Evolutionary conservation across 53 echinoderm and acorn worm genomes (phyloP), one percentile per base, ranked within the genome.

Genomic region (Holothuria scabra): DNA sequence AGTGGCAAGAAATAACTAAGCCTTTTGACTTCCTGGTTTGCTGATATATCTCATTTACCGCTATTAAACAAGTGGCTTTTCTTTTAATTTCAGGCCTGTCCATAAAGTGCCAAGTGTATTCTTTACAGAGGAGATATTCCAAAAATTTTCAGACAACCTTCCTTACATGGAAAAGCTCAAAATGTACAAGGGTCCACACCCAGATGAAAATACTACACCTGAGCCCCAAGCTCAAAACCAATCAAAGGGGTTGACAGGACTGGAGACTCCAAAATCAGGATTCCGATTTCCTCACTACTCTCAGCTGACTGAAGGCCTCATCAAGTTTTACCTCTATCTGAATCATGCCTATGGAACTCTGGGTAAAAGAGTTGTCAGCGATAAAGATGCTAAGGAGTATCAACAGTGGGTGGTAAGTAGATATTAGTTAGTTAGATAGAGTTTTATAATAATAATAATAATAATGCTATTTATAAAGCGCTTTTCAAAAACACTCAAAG

Each of bases 381-480:
- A 84, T 3, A 28, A 37, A 61, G 79, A 89, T 31, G 84, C 89
- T 2, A 66, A 66, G 21, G 81, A 89, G 56, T 80, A 79, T 56
- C 84, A 89, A 14, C 89, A 89, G 20, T 89, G 89, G 89, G 56
- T 58, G 80, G 89, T 89, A 59, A 84, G 89, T 66, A 18, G 10
- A 10, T 5, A 0, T 41, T 41, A 2, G n/a, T n/a, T n/a, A n/a
- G n/a, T n/a, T n/a, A n/a, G n/a, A n/a, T n/a, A n/a, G n/a, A n/a
- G n/a, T n/a, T n/a, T n/a, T n/a, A n/a, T n/a, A n/a, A n/a, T n/a
- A n/a, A n/a, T n/a, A n/a, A n/a, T n/a, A n/a, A n/a, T n/a, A n/a
- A n/a, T n/a, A n/a, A n/a, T n/a, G n/a, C n/a, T n/a, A n/a, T n/a
- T n/a, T n/a, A n/a, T n/a, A n/a, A n/a, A n/a, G n/a, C n/a, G n/a